Conservation (phyloP, 2,797 vertebrate genomes). For the Lepilemur septentrionalis region DNA sequence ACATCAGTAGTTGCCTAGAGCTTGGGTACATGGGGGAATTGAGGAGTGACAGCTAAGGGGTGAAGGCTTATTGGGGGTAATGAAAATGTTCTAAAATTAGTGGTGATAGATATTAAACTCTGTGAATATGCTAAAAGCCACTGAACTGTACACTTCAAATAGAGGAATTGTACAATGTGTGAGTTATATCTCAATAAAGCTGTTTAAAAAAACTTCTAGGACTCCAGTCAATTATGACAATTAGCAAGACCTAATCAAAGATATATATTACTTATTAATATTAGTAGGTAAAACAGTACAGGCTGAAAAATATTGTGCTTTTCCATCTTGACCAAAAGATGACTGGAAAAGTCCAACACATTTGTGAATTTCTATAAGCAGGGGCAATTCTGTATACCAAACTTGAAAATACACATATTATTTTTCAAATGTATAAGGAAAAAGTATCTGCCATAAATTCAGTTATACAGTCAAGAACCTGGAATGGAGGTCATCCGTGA, state of each 20-base stretch:
- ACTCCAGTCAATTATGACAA: not conserved
- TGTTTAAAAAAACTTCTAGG: not conserved
- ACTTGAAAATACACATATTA: not conserved
- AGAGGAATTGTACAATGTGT: not conserved
- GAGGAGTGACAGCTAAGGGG: not conserved
- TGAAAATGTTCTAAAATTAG: slow-evolving; percentile 5
- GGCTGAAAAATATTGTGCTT: not conserved
- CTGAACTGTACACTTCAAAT: not conserved
- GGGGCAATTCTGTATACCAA: not conserved
- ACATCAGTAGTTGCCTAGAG: not conserved
- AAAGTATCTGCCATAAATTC: not conserved
- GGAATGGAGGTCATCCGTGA: not conserved
- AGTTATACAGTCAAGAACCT: not conserved
- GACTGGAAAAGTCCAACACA: slow-evolving; percentile 23
- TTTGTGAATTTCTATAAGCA: slow-evolving; percentile 42
- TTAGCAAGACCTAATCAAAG: slow-evolving; percentile 15
- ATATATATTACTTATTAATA: not conserved
- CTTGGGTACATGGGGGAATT: not conserved
- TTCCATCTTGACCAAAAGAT: slow-evolving; percentile 32
- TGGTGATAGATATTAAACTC: not conserved
- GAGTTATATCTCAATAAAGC: slow-evolving; percentile 14
- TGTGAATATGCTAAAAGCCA: slow-evolving; percentile 6
- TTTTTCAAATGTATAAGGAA: slow-evolving; percentile 3
- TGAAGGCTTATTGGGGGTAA: not conserved
- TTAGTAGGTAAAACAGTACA: not conserved